Evolutionary conservation across 1,140 invertebrate species (phyloP).

Genomic region (Drosophila kanapiae): DNA sequence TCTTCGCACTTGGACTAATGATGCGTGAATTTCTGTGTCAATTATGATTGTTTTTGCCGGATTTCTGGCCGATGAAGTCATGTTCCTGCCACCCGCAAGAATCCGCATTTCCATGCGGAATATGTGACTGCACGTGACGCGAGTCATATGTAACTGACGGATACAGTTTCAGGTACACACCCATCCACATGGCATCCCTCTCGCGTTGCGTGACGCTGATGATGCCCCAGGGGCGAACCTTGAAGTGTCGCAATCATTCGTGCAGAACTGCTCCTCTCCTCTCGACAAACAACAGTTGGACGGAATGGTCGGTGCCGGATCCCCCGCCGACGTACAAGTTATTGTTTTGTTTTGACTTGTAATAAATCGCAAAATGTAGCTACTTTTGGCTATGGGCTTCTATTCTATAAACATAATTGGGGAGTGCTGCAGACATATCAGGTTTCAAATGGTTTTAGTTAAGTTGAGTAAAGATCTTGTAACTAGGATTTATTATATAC

Average conservation of each 20-base stretch:
- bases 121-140: constrained; percentile 63
- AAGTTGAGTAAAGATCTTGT: background rate
- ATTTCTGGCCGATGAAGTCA: constrained; percentile 71
- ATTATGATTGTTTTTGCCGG: constrained; percentile 33
- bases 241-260: constrained; percentile 73
- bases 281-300: constrained; percentile 55
- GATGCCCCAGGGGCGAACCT: constrained; percentile 51
- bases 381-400: constrained; percentile 8
- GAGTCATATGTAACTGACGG: constrained; percentile 50
- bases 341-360: constrained; percentile 41
- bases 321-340: constrained; percentile 4
- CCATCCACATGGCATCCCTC: constrained; percentile 22
- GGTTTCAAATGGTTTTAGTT: background rate
- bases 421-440: constrained; percentile 6
- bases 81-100: constrained; percentile 16
- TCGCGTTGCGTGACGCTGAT: constrained; percentile 62
- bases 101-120: constrained; percentile 38
- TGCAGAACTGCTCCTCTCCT: constrained; percentile 66
- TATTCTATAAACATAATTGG: background rate
- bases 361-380: constrained; percentile 45
- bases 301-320: constrained; percentile 6
- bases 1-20: constrained; percentile 63
- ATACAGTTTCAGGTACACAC: constrained; percentile 41
- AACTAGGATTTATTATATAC: background rate
- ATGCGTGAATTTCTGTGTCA: constrained; percentile 72